phyloP scores from a whole-genome alignment of 2,797 vertebrate genomes.

The Avahi laniger region DNA sequence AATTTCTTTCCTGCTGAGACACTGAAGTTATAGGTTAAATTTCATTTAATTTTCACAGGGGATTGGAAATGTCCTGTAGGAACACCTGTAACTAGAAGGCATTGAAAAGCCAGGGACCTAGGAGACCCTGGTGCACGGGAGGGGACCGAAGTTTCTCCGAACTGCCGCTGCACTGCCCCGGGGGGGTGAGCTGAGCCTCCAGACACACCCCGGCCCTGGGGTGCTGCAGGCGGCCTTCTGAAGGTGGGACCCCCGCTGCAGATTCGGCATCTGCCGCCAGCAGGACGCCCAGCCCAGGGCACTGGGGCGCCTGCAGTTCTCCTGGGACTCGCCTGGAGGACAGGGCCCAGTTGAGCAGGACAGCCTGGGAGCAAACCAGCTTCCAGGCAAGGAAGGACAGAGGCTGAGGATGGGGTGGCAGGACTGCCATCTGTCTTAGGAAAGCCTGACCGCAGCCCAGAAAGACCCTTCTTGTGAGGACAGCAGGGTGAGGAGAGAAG shows the following conservation, averaged over 20 bases:
- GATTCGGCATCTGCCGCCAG: neutral
- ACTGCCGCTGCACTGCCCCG: neutral
- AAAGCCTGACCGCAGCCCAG: neutral
- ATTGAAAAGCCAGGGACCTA: neutral
- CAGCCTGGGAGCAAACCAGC: neutral
- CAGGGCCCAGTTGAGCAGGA: neutral
- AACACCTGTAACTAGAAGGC: neutral
- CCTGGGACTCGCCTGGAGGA: neutral
- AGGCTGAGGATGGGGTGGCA: neutral
- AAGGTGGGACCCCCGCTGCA: neutral
- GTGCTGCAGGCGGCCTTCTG: neutral
- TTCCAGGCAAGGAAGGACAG: neutral
- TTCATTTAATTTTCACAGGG: neutral
- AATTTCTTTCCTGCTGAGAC: neutral
- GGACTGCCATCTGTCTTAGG: neutral
- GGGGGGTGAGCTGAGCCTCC: neutral
- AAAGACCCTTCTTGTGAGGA: neutral
- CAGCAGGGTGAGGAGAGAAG: neutral
- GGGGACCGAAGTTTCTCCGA: neutral
- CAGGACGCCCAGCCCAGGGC: too few species aligned
- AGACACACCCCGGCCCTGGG: fast-evolving
- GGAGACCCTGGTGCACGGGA: neutral
- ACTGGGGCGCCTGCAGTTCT: neutral
- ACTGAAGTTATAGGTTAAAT: neutral
- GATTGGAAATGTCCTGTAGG: neutral